Base-by-base conservation (phyloP, 2,797 vertebrate genomes). In the Epinephelus malabaricus region DNA sequence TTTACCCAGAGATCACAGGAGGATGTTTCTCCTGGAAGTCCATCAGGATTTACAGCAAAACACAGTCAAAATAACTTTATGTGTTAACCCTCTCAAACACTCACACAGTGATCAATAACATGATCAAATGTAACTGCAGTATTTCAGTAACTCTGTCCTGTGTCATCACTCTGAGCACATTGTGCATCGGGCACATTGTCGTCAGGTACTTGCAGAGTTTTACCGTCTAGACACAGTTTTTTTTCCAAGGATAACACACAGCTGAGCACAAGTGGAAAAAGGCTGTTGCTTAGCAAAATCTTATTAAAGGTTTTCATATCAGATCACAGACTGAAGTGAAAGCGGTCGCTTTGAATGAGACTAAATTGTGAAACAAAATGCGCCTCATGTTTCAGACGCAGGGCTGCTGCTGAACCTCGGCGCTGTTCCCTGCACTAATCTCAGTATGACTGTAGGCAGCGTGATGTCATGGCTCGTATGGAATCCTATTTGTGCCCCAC, bases 171-270 rank as follows among this genome's bases (percentile, higher is more conserved):
- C 21, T 50, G 19, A 64, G 66, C 38, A 30, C 21, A 14, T 82
- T 40, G 43, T 67, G 68, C n/a, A 72, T 65, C n/a, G 58, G 54
- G 46, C 64, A 71, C 73, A 61, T 76, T 73, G 77, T 79, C 65
- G 58, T 76, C 66, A 62, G 66, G 70, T 43, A 2, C 69, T 84
- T 17, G 17, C 51, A 47, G 59, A 58, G 77, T 68, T 50, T 67
- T 64, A 18, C 60, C 19, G 81, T 82, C 77, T 78, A 78, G 73
- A 85, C 74, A 0, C 76, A 7, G 69, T 63, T 2, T 81, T 79
- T 30, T 68, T 73, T 76, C 64, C 67, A 83, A 82, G 63, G 75
- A 86, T 76, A 84, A 80, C 76, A 84, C 72, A 46, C 58, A 65
- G 64, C 27, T 19, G 54, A 72, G 73, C 34, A 12, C 27, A 7